Evolutionary conservation across 2,888 invertebrate species (phyloP), one percentile per base, ranked within the genome.

Genomic region (Ophraella communa): DNA sequence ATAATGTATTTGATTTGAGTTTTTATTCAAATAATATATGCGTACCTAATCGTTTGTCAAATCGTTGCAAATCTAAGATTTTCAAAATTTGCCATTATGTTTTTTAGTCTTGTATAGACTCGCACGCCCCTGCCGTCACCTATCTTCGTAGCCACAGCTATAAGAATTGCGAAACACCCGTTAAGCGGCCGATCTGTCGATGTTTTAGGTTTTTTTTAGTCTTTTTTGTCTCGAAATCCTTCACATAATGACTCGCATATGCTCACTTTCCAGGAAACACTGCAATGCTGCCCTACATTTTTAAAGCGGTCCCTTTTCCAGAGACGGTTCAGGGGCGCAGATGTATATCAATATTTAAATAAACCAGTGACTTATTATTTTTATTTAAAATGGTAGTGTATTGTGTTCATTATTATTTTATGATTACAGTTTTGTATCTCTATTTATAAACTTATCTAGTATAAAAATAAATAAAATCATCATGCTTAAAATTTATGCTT

Each of bases 171-270:
- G 66, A 71, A 72, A 72, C 75, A 75, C 73, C 74, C 74, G 73
- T 74, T 74, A 73, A 64, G 67, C 71, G 68, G 69, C 65, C 69
- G 71, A 71, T 58, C 66, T 70, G 67, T 67, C 72, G 71, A 71
- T 69, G 71, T 68, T 72, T 67, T 68, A 62, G 66, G 66, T 59
- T 51, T 67, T 71, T 75, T 71, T 74, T 70, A 67, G 61, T 62
- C 68, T 64, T 67, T 70, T 65, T 71, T 68, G 56, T 57, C 65
- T 70, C 69, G 68, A 65, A 70, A 73, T 74, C 74, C 74, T 72
- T 70, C 63, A 74, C 71, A 76, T 78, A 78, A 78, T 76, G 78
- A 77, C 74, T 73, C 73, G 71, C 78, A 78, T 77, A 78, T 78
- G 78, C 74, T 74, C 71, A 59, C 71, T 77, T 76, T 78, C 76